These are phyloP conservation scores for Novumbra hubbsi DNA, from an alignment of 2,797 vertebrate genomes.

Conservation along the genomic window DNA sequence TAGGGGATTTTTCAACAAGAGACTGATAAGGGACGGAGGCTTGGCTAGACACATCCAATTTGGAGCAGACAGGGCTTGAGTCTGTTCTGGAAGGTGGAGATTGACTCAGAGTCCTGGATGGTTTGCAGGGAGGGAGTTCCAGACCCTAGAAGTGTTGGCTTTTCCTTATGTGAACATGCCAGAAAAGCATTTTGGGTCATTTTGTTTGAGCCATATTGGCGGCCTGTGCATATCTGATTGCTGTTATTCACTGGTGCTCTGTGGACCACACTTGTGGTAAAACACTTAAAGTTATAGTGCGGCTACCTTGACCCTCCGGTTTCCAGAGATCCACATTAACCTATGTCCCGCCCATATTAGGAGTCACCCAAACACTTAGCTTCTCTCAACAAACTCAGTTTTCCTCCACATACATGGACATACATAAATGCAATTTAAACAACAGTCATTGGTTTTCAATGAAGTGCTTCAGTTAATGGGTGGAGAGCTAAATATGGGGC, in stretches of 20 bases:
- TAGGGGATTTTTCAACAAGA: too few species aligned
- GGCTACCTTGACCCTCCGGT: neutral
- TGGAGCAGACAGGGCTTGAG: too few species aligned
- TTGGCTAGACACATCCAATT: too few species aligned
- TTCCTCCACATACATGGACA: neutral
- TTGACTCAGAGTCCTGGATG: too few species aligned
- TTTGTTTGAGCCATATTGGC: neutral
- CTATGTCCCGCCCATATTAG: neutral
- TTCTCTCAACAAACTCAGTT: neutral
- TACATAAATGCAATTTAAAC: neutral
- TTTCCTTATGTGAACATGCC: neutral
- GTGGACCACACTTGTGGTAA: neutral
- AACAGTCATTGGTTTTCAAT: neutral
- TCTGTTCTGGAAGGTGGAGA: too few species aligned
- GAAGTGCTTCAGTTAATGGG: constrained; percentile 40
- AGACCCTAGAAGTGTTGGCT: neutral
- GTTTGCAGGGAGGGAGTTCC: too few species aligned
- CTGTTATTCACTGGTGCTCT: neutral
- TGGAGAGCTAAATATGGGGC: constrained; percentile 64
- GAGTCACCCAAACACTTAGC: neutral
- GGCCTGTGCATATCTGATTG: neutral
- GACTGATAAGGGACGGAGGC: too few species aligned
- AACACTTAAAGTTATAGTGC: neutral
- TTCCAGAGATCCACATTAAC: neutral
- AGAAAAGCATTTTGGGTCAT: neutral